phyloP scores from a whole-genome alignment of 2,888 invertebrate species.

The Phyllotreta striolata region DNA sequence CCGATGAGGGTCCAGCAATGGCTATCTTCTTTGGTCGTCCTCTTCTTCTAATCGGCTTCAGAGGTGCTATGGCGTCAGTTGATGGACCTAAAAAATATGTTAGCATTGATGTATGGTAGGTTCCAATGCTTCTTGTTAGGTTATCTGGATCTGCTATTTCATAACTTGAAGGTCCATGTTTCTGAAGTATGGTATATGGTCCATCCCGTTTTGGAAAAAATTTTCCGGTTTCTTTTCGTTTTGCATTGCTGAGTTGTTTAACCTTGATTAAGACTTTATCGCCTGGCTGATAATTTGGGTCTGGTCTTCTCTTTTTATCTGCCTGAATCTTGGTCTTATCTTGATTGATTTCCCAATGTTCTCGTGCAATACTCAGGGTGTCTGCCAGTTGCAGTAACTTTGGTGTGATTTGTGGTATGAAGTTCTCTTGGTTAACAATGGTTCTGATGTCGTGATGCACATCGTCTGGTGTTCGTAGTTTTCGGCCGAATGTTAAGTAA shows the following conservation, averaged over 20 bases:
- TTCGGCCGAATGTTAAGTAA: no score
- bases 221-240: slow-evolving; percentile 26
- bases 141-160: slow-evolving; percentile 2
- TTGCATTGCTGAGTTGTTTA: slow-evolving; percentile 9
- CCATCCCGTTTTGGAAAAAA: slow-evolving; percentile 33
- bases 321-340: slow-evolving; percentile 6
- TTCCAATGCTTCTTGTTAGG: background rate
- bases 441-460: no score
- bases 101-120: background rate
- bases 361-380: slow-evolving; percentile 29
- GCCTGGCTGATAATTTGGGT: background rate
- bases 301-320: background rate
- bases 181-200: slow-evolving; percentile 23
- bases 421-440: no score
- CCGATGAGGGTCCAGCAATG: no score
- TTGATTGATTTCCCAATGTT: slow-evolving; percentile 12
- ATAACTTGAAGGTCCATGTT: slow-evolving; percentile 2
- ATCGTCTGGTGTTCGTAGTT: no score
- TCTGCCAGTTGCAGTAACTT: slow-evolving; percentile 23
- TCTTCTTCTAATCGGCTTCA: background rate
- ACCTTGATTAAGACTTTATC: no score
- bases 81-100: background rate
- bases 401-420: slow-evolving; percentile 49
- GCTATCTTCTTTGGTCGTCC: no score
- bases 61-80: background rate